phyloP scores from a whole-genome alignment of 2,888 invertebrate species.

The Plebejus anna region DNA sequence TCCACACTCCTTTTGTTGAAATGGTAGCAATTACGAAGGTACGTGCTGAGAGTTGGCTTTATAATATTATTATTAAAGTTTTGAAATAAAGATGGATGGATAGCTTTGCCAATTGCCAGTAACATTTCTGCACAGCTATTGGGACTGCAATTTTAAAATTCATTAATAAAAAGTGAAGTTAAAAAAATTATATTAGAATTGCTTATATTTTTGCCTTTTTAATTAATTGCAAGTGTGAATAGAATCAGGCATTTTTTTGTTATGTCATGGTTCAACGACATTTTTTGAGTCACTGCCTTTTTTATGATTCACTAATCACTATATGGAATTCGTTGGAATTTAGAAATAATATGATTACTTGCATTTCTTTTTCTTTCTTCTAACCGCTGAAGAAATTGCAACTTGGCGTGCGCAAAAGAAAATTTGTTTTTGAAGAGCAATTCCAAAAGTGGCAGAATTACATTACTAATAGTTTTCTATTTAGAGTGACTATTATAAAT shows the following conservation, averaged over 20 bases:
- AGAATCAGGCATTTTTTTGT: not conserved
- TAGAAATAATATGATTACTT: not conserved
- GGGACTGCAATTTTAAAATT: not conserved
- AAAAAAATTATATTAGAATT: not conserved
- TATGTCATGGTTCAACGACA: slow-evolving; percentile 1
- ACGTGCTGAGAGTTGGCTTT: not conserved
- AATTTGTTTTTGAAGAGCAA: not conserved
- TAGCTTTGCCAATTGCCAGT: not conserved
- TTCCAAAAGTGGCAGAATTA: not conserved
- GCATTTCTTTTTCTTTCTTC: not conserved
- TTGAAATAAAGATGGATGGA: not conserved
- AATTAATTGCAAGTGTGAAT: not conserved
- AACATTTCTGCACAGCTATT: not conserved
- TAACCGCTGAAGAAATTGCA: not conserved
- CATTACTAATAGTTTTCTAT: not conserved
- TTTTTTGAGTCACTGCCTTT: not conserved
- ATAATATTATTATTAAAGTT: not conserved
- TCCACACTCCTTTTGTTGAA: not conserved
- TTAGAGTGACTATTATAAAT: too few relatives aligned
- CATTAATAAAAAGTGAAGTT: not conserved
- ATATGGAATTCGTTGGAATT: not conserved
- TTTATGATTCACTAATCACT: not conserved
- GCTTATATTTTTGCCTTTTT: not conserved
- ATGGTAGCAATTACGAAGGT: not conserved
- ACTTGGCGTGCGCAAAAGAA: not conserved